A percentile compares a stretch with the other conserved stretches of the same genome.
These are phyloP conservation scores for Dryoscopus gambensis DNA, from an alignment of 2,113 vertebrate genomes.

Conservation along the genomic window DNA sequence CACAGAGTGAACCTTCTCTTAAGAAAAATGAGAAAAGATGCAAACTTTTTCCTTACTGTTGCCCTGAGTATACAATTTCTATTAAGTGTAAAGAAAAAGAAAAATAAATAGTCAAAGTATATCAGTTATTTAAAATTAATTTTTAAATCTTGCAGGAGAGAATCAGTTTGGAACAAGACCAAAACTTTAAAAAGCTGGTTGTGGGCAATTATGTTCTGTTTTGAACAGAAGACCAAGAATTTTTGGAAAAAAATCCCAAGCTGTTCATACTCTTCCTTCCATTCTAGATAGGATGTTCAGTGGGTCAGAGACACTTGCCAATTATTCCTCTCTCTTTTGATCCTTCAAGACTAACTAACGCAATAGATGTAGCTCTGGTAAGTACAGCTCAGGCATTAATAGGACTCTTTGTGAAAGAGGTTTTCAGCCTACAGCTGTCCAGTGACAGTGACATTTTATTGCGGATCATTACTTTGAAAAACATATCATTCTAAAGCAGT, in stretches of 20 bases:
- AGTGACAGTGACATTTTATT: neutral
- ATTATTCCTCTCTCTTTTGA: neutral
- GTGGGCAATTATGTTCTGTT: neutral
- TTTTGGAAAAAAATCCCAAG: accelerated
- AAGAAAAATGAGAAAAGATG: neutral
- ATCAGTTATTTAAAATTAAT: neutral
- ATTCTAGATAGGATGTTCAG: neutral
- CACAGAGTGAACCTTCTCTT: neutral
- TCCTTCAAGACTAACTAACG: neutral
- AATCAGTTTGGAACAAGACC: neutral
- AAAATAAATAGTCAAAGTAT: neutral
- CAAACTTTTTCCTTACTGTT: neutral
- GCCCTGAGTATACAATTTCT: neutral
- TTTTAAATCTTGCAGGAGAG: neutral
- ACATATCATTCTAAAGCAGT: neutral
- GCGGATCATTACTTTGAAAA: neutral
- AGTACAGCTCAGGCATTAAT: neutral
- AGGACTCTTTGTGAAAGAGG: neutral
- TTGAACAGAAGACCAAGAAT: neutral
- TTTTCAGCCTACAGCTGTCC: neutral
- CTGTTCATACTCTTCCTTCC: neutral
- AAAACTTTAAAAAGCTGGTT: neutral
- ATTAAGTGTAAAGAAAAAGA: neutral
- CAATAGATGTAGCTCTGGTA: neutral
- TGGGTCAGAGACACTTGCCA: neutral